A percentile compares a stretch with the other conserved stretches of the same genome.
phyloP scores from a whole-genome alignment of 2,888 invertebrate genomes.

The Pseudeuparius sepicola region DNA sequence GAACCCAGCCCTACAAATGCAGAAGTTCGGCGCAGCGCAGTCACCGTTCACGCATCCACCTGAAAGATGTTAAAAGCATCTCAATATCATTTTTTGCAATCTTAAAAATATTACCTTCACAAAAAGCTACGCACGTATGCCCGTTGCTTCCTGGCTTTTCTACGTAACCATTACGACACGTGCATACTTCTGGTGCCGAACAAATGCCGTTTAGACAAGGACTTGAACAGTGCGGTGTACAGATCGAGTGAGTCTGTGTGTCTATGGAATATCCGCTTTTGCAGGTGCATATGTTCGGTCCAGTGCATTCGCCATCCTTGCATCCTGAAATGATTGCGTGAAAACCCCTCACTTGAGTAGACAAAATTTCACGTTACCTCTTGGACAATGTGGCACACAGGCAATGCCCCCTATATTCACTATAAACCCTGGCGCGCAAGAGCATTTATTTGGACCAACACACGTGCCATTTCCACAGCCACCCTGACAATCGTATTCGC shows the following conservation, averaged over 20 bases:
- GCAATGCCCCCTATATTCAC: constrained; percentile 22
- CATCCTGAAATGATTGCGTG: too few relatives aligned
- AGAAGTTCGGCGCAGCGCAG: constrained; percentile 63
- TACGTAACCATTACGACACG: constrained; percentile 38
- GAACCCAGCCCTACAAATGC: constrained; percentile 62
- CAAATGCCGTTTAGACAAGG: constrained; percentile 46
- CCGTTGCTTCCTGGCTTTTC: constrained; percentile 33
- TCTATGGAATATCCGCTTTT: constrained; percentile 32
- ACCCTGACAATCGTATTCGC: constrained; percentile 35
- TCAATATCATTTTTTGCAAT: constrained; percentile 1
- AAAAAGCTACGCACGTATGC: constrained; percentile 44
- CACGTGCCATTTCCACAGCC: constrained; percentile 39
- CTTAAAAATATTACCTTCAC: constrained; percentile 37
- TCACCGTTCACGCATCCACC: constrained; percentile 64
- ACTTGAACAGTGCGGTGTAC: constrained; percentile 39
- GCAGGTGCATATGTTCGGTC: constrained; percentile 46
- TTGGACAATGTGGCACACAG: constrained; percentile 36
- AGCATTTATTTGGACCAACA: constrained; percentile 41
- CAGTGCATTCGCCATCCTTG: constrained; percentile 43
- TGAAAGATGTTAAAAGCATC: constrained; percentile 6
- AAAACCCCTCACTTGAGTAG: too few relatives aligned
- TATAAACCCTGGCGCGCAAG: constrained; percentile 39
- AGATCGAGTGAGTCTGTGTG: constrained; percentile 29
- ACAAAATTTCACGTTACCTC: too few relatives aligned
- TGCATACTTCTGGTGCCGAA: constrained; percentile 37